These are phyloP conservation scores for Chaetodon trifascialis DNA, from an alignment of 2,113 vertebrate species.

Conservation along the genomic window DNA sequence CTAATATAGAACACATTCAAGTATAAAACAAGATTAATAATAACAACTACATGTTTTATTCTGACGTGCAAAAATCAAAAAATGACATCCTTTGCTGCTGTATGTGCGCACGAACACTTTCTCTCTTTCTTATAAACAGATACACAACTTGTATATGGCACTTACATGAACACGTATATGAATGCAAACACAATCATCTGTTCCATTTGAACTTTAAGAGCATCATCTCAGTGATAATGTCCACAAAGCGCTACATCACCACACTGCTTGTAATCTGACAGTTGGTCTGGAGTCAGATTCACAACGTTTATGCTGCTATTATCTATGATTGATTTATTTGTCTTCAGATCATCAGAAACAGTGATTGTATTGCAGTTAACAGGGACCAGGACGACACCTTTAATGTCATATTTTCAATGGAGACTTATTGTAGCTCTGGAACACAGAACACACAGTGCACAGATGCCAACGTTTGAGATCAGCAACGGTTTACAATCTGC, in stretches of 20 bases:
- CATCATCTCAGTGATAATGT: background rate
- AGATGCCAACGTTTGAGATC: constrained; percentile 32
- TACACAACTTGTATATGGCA: background rate
- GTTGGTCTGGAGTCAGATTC: constrained; percentile 40
- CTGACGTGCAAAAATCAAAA: constrained; percentile 8
- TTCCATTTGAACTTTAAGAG: background rate
- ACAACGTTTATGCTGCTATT: constrained; percentile 33
- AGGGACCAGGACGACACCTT: constrained; percentile 2
- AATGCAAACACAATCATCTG: background rate
- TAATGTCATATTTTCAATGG: background rate
- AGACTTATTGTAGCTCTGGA: background rate
- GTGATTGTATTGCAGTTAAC: constrained; percentile 5
- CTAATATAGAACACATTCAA: background rate
- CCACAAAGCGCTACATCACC: constrained; percentile 3
- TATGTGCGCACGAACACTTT: background rate
- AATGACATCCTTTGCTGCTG: background rate
- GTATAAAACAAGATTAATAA: background rate
- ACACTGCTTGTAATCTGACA: constrained; percentile 38
- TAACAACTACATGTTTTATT: background rate
- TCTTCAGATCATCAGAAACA: constrained; percentile 4
- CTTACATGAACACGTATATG: background rate
- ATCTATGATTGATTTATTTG: constrained; percentile 32
- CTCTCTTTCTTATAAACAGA: background rate
- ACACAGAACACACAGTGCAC: background rate
- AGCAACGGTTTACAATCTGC: constrained; percentile 28